Conservation (phyloP, 2,797 vertebrate genomes). For the Hydrolagus colliei region DNA sequence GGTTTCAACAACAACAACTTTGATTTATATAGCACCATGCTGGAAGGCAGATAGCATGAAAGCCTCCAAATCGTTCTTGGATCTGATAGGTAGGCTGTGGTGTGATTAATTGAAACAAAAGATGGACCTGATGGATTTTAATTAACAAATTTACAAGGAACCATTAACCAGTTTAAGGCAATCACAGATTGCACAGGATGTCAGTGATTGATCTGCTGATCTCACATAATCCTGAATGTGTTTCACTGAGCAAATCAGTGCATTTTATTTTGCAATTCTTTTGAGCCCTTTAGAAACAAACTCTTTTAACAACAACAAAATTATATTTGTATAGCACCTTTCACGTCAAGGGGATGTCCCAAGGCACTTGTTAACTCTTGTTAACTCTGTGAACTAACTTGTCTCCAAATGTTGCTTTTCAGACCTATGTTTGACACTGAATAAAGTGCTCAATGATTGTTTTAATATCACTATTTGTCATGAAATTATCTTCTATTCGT, state of each 20-base stretch:
- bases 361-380: too few relatives aligned
- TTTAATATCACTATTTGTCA: not conserved
- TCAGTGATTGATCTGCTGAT: not conserved
- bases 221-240: not conserved
- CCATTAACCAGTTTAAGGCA: slow-evolving; percentile 11
- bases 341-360: too few relatives aligned
- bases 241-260: not conserved
- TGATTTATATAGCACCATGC: too few relatives aligned
- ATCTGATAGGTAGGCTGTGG: not conserved
- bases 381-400: not conserved
- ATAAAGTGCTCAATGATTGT: not conserved
- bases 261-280: not conserved
- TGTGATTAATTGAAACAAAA: slow-evolving; percentile 1
- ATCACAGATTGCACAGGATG: slow-evolving; percentile 2
- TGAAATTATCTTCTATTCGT: not conserved
- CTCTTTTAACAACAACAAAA: not conserved
- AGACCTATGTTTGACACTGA: not conserved
- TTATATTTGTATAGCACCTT: too few relatives aligned
- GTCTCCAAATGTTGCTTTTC: not conserved
- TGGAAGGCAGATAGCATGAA: not conserved
- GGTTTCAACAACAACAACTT: too few relatives aligned
- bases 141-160: slow-evolving; percentile 2
- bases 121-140: slow-evolving; percentile 1
- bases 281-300: not conserved
- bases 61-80: not conserved